Conservation (phyloP, 2,113 vertebrate species). For the Bubo scandiacus region DNA sequence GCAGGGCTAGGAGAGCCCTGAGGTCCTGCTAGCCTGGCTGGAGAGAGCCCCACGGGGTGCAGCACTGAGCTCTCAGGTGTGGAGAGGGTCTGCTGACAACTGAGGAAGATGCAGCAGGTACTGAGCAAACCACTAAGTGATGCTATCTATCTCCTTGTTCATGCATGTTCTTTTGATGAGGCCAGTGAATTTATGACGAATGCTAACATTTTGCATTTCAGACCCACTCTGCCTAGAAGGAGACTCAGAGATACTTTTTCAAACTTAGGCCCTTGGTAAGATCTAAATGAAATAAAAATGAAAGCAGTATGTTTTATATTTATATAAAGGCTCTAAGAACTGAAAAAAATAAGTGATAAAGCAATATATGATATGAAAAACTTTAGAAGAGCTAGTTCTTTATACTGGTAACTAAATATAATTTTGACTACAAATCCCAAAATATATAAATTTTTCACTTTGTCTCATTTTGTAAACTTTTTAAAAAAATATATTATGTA, state of each 20-base stretch:
- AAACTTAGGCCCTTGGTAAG: neutral
- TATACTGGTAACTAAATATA: neutral
- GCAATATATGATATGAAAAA: neutral
- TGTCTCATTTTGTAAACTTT: neutral
- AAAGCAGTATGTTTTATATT: neutral
- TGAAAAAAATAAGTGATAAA: neutral
- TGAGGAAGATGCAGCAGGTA: neutral
- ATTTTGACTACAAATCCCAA: neutral
- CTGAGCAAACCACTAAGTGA: neutral
- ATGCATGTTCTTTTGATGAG: neutral
- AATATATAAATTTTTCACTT: neutral
- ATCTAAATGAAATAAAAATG: neutral
- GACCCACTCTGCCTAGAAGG: neutral
- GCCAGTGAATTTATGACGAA: neutral
- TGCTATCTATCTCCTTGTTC: neutral
- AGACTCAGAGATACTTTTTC: neutral
- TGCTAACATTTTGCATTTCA: neutral
- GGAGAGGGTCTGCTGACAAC: neutral
- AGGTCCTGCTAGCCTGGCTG: neutral
- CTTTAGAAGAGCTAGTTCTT: neutral
- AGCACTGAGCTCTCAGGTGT: neutral
- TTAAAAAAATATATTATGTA: no score
- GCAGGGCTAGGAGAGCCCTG: neutral
- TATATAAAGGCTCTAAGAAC: neutral
- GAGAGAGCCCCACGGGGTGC: rapidly evolving